phyloP scores from a whole-genome alignment of 2,888 invertebrate species.

The Agrochola macilenta region DNA sequence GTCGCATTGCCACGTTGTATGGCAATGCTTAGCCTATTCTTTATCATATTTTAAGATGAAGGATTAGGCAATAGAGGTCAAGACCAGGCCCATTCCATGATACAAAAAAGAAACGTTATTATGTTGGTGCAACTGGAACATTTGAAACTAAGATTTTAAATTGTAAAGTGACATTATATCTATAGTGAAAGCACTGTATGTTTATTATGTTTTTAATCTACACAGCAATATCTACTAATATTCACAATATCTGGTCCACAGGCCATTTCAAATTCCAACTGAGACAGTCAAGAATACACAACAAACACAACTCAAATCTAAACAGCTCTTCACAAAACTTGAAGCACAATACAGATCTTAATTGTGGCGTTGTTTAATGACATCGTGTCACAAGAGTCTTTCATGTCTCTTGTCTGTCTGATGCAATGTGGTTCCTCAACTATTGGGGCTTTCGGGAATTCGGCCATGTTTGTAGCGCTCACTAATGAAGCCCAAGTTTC shows the following conservation, averaged over 20 bases:
- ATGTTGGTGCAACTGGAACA: not conserved
- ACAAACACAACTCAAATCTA: constrained; percentile 28
- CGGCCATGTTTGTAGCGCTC: constrained; percentile 45
- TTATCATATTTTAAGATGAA: not conserved
- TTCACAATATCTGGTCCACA: not conserved
- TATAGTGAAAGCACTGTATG: not conserved
- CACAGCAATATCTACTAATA: not conserved
- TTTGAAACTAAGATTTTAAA: not conserved
- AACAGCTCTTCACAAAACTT: constrained; percentile 41
- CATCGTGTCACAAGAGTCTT: constrained; percentile 42
- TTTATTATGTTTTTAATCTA: not conserved
- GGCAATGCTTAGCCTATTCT: too few relatives aligned
- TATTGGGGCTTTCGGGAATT: constrained; percentile 45
- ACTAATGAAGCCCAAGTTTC: constrained; percentile 58
- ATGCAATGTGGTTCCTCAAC: constrained; percentile 54
- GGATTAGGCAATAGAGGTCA: not conserved
- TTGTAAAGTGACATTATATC: not conserved
- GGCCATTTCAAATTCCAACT: not conserved
- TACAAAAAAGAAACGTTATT: not conserved
- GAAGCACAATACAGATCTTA: constrained; percentile 43
- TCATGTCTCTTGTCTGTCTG: constrained; percentile 47
- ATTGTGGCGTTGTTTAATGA: constrained; percentile 54
- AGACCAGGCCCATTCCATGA: not conserved
- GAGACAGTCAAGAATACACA: constrained; percentile 1
- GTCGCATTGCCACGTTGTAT: too few relatives aligned